Conservation (phyloP, 2,797 vertebrate species). For the Chelon labrosus region DNA sequence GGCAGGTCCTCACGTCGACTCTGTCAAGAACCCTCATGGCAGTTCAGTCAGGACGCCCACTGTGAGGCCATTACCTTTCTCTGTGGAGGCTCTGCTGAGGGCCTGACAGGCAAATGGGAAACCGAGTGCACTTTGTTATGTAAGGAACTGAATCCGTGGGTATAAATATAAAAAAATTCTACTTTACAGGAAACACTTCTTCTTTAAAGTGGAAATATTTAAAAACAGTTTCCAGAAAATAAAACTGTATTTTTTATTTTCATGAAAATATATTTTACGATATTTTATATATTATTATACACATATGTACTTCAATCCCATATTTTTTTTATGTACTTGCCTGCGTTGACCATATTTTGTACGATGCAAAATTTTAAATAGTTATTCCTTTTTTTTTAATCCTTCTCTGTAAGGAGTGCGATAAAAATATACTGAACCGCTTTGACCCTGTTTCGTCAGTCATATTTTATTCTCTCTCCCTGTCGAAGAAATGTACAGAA, state of each 20-base stretch:
- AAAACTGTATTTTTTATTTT: constrained; percentile 25
- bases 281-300: constrained; percentile 34
- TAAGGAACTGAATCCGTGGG: constrained; percentile 9
- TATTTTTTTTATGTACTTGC: constrained; percentile 18
- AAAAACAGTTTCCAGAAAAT: constrained; percentile 8
- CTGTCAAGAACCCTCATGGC: constrained; percentile 65
- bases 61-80: constrained; percentile 81
- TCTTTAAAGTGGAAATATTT: constrained; percentile 23
- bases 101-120: constrained; percentile 66
- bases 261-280: constrained; percentile 48
- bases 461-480: constrained; percentile 31
- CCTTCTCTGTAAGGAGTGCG: constrained; percentile 14
- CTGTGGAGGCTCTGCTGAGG: constrained; percentile 84
- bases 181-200: constrained; percentile 16
- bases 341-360: constrained; percentile 27
- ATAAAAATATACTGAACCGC: constrained; percentile 19
- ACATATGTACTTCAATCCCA: constrained; percentile 7
- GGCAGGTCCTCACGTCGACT: constrained; percentile 50
- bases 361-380: constrained; percentile 11
- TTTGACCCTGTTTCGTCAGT: constrained; percentile 28
- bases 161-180: constrained; percentile 24
- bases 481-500: constrained; percentile 24
- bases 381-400: constrained; percentile 18
- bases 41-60: constrained; percentile 69
- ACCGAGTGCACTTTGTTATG: constrained; percentile 55